phyloP scores from a whole-genome alignment of 2,113 vertebrate species.

The Etia nguti region DNA sequence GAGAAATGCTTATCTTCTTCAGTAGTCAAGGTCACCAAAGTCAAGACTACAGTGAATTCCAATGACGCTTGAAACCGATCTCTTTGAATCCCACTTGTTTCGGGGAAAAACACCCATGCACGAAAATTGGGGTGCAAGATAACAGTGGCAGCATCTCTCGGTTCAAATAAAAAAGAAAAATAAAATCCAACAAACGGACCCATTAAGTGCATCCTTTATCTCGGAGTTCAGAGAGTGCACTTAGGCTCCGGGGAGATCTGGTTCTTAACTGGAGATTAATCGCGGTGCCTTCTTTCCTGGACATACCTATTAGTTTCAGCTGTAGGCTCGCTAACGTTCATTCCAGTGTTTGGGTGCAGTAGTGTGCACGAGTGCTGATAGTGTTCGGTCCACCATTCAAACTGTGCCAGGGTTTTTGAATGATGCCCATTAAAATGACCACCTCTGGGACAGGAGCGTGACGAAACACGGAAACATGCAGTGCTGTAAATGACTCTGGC shows the following conservation, averaged over 20 bases:
- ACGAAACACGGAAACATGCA: slow-evolving; percentile 15
- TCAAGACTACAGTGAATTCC: slow-evolving; percentile 20
- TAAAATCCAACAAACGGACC: background rate
- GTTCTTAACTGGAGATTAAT: slow-evolving; percentile 34
- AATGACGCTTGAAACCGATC: slow-evolving; percentile 49
- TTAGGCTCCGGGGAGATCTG: slow-evolving; percentile 3
- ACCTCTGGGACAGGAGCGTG: background rate
- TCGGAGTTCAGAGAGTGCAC: slow-evolving; percentile 52
- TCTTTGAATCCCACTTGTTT: slow-evolving; percentile 53
- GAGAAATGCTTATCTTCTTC: slow-evolving; percentile 18
- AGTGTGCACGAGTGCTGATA: background rate
- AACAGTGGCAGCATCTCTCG: slow-evolving; percentile 6
- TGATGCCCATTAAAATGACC: slow-evolving; percentile 8
- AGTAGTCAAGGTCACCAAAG: slow-evolving; percentile 1
- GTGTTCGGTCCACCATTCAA: background rate
- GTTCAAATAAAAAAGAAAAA: slow-evolving; percentile 2
- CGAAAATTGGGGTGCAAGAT: slow-evolving; percentile 12
- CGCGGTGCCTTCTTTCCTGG: slow-evolving; percentile 18
- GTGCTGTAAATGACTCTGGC: slow-evolving; percentile 29
- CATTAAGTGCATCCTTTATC: slow-evolving; percentile 18
- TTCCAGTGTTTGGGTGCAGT: background rate
- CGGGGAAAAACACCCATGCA: slow-evolving; percentile 22
- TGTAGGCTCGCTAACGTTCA: background rate
- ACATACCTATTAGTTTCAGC: slow-evolving; percentile 46
- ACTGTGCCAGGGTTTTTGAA: slow-evolving; percentile 7